Evolutionary conservation across 2,797 vertebrate genomes (phyloP).

Genomic region (Cichlasoma orientale): DNA sequence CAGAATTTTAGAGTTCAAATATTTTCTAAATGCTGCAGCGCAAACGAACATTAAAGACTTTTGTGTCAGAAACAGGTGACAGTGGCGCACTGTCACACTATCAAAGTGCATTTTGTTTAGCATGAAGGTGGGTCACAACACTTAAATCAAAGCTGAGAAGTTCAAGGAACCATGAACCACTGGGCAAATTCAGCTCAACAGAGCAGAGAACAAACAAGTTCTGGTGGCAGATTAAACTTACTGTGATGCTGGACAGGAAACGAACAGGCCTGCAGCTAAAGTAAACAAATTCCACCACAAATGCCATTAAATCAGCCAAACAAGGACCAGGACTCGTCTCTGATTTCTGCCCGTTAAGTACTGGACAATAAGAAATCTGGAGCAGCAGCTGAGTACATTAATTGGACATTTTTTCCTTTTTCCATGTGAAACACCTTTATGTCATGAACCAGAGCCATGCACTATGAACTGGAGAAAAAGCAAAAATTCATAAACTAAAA

Average conservation of each 20-base stretch:
- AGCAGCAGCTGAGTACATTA: neutral
- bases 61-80: neutral
- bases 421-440: neutral
- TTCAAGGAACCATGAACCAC: neutral
- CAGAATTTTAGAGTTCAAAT: neutral
- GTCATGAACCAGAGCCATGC: neutral
- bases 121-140: neutral
- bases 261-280: neutral
- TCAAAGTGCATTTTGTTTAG: slow-evolving; percentile 26
- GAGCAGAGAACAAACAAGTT: neutral
- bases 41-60: neutral
- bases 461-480: neutral
- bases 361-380: neutral
- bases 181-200: neutral
- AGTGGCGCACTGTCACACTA: slow-evolving; percentile 2
- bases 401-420: neutral
- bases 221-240: neutral
- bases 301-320: neutral
- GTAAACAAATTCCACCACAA: neutral
- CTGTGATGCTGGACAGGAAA: neutral
- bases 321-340: neutral
- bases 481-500: neutral
- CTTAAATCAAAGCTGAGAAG: neutral
- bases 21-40: neutral
- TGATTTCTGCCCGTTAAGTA: neutral